These are phyloP conservation scores for Gymnoscopelus braueri DNA, from an alignment of 2,797 vertebrate genomes.

Conservation along the genomic window DNA sequence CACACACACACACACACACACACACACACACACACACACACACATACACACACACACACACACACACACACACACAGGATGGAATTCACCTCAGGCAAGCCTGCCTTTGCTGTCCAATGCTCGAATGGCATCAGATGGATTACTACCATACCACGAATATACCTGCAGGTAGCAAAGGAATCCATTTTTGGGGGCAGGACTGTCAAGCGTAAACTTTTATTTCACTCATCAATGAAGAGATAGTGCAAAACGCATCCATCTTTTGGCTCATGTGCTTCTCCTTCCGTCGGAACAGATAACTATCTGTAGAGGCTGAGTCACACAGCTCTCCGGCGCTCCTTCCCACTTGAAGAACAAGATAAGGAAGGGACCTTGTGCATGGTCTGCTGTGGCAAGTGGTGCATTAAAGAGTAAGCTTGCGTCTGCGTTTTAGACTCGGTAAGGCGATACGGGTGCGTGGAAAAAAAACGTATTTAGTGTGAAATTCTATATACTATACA, in stretches of 20 bases:
- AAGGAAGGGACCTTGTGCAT: constrained; percentile 25
- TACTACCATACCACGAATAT: constrained; percentile 38
- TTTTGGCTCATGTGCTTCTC: constrained; percentile 32
- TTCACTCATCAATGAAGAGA: constrained; percentile 62
- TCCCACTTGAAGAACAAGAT: constrained; percentile 39
- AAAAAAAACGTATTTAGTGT: constrained; percentile 1
- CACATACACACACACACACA: constrained; percentile 27
- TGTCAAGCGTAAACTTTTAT: constrained; percentile 64
- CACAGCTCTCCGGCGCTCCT: constrained; percentile 42
- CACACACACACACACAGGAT: constrained; percentile 11
- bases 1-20: constrained; percentile 6
- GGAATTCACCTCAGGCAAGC: constrained; percentile 49
- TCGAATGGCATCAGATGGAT: constrained; percentile 57
- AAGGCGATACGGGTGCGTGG: constrained; percentile 18
- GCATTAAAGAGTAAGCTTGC: neutral
- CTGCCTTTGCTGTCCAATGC: constrained; percentile 45
- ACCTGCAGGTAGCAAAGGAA: constrained; percentile 56
- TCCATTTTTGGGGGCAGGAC: constrained; percentile 53
- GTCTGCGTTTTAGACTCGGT: constrained; percentile 24
- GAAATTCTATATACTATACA: neutral
- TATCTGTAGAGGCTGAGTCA: constrained; percentile 55
- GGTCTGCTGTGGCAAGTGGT: constrained; percentile 5
- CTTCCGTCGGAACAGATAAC: constrained; percentile 36
- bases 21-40: constrained; percentile 7
- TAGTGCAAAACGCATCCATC: constrained; percentile 51